phyloP scores from a whole-genome alignment of 2,113 vertebrate genomes.

The Melanostigma gelatinosum region DNA sequence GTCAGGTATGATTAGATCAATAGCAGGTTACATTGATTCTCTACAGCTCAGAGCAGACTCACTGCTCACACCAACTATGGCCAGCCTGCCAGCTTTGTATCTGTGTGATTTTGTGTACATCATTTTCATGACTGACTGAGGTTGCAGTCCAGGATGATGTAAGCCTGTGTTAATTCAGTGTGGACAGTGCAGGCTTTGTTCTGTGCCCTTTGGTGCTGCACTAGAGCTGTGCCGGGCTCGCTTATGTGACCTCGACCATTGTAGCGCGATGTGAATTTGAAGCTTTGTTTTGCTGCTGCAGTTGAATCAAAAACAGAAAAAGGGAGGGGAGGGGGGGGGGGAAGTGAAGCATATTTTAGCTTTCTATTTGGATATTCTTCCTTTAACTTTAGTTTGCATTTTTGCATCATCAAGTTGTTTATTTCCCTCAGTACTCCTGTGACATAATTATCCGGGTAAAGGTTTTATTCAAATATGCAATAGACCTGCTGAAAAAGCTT shows the following conservation, averaged over 20 bases:
- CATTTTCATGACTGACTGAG: conserved; percentile 77
- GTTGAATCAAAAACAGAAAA: conserved; percentile 54
- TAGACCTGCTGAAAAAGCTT: conserved; percentile 72
- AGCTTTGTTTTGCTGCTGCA: conserved; percentile 78
- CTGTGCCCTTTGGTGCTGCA: conserved; percentile 77
- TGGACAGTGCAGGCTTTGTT: conserved; percentile 81
- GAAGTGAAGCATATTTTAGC: conserved; percentile 46
- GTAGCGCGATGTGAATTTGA: conserved; percentile 76
- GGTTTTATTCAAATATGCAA: conserved; percentile 73
- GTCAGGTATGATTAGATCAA: conserved; percentile 53
- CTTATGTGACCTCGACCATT: conserved; percentile 80
- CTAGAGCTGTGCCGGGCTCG: conserved; percentile 67
- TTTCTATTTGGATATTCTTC: conserved; percentile 56
- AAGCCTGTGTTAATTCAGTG: conserved; percentile 82
- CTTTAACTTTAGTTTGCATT: conserved; percentile 59
- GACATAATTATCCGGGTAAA: conserved; percentile 71
- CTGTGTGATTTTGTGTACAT: conserved; percentile 76
- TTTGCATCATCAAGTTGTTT: conserved; percentile 82
- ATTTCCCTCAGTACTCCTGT: conserved; percentile 61
- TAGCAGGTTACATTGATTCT: conserved; percentile 47
- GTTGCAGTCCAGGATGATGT: conserved; percentile 79
- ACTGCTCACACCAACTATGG: conserved; percentile 25
- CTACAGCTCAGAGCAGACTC: conserved; percentile 24
- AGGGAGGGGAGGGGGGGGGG: background rate
- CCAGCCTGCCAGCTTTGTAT: conserved; percentile 56